Conservation (phyloP, 2,113 vertebrate species). For the Mesitornis unicolor region DNA sequence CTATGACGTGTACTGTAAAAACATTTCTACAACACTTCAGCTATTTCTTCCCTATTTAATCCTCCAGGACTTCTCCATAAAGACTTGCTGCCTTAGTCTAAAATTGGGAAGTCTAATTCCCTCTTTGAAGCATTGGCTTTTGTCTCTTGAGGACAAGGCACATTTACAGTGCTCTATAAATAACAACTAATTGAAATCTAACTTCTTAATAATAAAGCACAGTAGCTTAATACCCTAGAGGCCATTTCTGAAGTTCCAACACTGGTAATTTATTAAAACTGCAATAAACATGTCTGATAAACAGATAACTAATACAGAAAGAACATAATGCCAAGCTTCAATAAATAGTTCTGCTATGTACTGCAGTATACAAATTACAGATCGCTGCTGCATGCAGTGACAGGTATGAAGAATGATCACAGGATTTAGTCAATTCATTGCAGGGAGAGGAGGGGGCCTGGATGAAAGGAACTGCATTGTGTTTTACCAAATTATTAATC, state of each 20-base stretch:
- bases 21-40: not conserved
- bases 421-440: not conserved
- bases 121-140: not conserved
- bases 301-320: not conserved
- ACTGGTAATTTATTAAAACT: constrained; percentile 41
- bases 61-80: not conserved
- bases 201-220: constrained; percentile 9
- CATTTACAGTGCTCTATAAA: not conserved
- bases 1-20: not conserved
- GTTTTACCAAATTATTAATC: constrained; percentile 18
- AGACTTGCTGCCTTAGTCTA: not conserved
- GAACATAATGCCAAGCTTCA: not conserved
- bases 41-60: not conserved
- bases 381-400: not conserved
- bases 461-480: not conserved
- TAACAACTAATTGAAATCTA: constrained; percentile 7
- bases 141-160: not conserved
- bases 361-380: not conserved
- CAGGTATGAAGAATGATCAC: constrained; percentile 26
- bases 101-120: not conserved
- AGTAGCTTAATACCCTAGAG: not conserved
- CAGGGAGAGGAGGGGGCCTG: not conserved
- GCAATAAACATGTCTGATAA: constrained; percentile 44
- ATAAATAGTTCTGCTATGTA: constrained; percentile 5
- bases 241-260: constrained; percentile 18